Percentiles rank a stretch among this genome's conserved stretches.
Evolutionary conservation across 2,113 vertebrate species (phyloP).

Genomic region (Steatornis caripensis): DNA sequence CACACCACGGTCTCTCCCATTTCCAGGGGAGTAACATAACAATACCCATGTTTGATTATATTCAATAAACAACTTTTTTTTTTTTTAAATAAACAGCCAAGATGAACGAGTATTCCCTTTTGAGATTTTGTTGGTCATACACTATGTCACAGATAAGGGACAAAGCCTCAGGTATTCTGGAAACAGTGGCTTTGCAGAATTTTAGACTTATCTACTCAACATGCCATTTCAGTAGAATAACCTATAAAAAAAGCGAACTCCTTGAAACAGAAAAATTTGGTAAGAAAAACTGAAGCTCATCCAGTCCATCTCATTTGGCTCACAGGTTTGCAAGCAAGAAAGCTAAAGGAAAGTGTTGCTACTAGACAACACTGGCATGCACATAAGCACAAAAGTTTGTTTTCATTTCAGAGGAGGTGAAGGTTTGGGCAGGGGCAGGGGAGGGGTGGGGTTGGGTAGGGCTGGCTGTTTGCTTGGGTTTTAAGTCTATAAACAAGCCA

Average conservation of each 20-base stretch:
- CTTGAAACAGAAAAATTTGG: neutral
- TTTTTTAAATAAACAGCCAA: neutral
- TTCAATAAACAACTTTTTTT: neutral
- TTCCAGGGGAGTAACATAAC: neutral
- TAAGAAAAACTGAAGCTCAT: neutral
- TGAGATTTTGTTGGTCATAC: neutral
- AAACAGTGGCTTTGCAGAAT: neutral
- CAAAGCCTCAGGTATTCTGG: neutral
- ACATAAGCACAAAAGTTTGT: neutral
- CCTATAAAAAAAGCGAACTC: neutral
- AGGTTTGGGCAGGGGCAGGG: accelerated
- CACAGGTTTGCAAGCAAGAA: neutral
- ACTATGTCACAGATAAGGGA: neutral
- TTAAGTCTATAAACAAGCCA: neutral
- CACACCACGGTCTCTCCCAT: neutral
- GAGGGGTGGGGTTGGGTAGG: too few species aligned
- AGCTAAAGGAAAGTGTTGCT: neutral
- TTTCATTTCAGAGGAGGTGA: neutral
- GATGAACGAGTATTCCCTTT: neutral
- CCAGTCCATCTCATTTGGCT: neutral
- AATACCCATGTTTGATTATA: neutral
- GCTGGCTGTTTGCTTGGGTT: neutral
- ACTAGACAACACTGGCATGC: neutral
- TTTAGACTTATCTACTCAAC: neutral
- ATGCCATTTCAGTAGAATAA: neutral